Conservation (phyloP, 2,888 invertebrate species). For the Sylvicola cinctus region DNA sequence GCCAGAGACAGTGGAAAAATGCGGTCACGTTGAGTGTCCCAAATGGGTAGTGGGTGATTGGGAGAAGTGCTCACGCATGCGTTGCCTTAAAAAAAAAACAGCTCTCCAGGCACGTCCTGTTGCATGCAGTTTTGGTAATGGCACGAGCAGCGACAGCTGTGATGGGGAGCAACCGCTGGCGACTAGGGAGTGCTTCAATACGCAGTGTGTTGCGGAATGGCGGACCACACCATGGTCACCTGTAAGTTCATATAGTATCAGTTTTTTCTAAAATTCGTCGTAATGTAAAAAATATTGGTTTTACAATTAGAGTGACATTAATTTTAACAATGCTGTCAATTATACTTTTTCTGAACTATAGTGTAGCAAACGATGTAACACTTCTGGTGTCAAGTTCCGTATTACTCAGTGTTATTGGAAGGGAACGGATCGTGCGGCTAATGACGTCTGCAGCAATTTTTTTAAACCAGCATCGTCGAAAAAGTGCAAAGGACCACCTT, state of each 20-base stretch:
- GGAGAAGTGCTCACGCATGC: slow-evolving; percentile 48
- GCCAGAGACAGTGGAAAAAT: slow-evolving; percentile 40
- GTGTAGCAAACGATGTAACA: slow-evolving; percentile 73
- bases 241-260: slow-evolving; percentile 30
- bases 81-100: slow-evolving; percentile 55
- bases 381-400: slow-evolving; percentile 69
- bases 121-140: slow-evolving; percentile 28
- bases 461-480: slow-evolving; percentile 58
- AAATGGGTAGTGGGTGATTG: slow-evolving; percentile 50
- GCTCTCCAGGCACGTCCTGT: slow-evolving; percentile 52
- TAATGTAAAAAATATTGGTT: background rate
- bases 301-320: background rate
- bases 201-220: slow-evolving; percentile 80
- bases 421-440: slow-evolving; percentile 62
- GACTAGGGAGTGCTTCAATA: slow-evolving; percentile 58
- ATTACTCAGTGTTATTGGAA: slow-evolving; percentile 87
- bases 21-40: slow-evolving; percentile 48
- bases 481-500: slow-evolving; percentile 50
- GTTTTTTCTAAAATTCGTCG: background rate
- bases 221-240: slow-evolving; percentile 81
- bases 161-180: slow-evolving; percentile 53
- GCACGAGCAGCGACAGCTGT: slow-evolving; percentile 28
- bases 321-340: background rate
- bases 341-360: slow-evolving; percentile 16
- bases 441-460: slow-evolving; percentile 61